Conservation (phyloP, 2,888 invertebrate genomes). For the Gymnosoma rotundatum region DNA sequence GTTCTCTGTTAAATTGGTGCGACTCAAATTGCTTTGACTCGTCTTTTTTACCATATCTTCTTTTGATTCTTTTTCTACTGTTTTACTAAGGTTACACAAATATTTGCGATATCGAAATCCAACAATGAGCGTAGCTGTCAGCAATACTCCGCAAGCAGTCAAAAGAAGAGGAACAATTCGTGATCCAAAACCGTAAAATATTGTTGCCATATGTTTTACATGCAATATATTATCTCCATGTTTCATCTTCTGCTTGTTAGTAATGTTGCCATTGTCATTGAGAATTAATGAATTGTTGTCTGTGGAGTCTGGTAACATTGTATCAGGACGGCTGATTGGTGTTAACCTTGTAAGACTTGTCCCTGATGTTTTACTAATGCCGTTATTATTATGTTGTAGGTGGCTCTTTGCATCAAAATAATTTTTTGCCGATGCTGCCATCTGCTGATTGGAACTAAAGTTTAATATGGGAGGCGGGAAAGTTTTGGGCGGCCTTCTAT, state of each 20-base stretch:
- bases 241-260: not conserved
- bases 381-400: not conserved
- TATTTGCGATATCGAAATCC: slow-evolving; percentile 87
- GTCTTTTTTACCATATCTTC: slow-evolving; percentile 88
- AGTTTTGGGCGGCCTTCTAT: slow-evolving; percentile 73
- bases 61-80: slow-evolving; percentile 84
- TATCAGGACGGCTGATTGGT: slow-evolving; percentile 72
- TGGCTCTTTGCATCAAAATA: slow-evolving; percentile 32
- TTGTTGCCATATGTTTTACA: slow-evolving; percentile 3
- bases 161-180: slow-evolving; percentile 86
- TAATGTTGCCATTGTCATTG: slow-evolving; percentile 60
- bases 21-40: slow-evolving; percentile 80
- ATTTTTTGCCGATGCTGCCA: slow-evolving; percentile 59
- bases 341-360: slow-evolving; percentile 78
- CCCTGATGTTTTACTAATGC: slow-evolving; percentile 66
- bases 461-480: slow-evolving; percentile 81
- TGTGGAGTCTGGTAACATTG: not conserved
- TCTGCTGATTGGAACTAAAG: slow-evolving; percentile 76
- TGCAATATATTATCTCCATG: not conserved
- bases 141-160: slow-evolving; percentile 87
- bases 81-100: slow-evolving; percentile 86
- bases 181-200: slow-evolving; percentile 83
- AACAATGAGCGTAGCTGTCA: slow-evolving; percentile 86
- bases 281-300: slow-evolving; percentile 33
- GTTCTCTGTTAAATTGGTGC: slow-evolving; percentile 79